Evolutionary conservation across 2,888 invertebrate genomes (phyloP), one percentile per base, ranked within the genome.

Genomic region (Limnephilus lunatus): DNA sequence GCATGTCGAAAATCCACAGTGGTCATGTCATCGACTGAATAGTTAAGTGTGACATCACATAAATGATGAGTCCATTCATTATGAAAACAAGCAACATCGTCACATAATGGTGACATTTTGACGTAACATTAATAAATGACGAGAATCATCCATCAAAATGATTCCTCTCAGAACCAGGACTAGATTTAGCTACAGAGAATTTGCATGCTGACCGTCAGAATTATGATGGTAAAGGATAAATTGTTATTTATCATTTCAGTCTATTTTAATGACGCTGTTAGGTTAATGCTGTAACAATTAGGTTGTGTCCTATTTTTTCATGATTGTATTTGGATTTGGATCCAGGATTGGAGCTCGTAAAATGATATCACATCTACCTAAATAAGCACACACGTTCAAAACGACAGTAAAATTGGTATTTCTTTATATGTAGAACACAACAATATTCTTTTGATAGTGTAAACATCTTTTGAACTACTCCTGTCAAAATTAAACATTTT

Each of bases 61-160:
- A 82, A 82, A 19, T 30, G 30, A 82, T 81, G 32, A 82, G 44
- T 81, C 48, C 19, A n/a, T 81, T 81, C 81, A 35, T 90, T 48
- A 83, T 82, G 82, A 32, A 82, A 32, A 32, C 82, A 15, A 82
- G 14, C 30, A 14, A n/a, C 31, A 82, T 82, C 31, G 30, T 82
- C 82, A 32, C 82, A 19, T 32, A 31, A 82, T 82, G 14, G 82
- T 19, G 19, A 82, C 82, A 31, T 82, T 82, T 32, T 82, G 32
- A 82, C 82, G 82, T 82, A 30, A 82, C 82, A 31, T 31, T 82
- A 82, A 82, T 82, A 82, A 82, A 82, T 31, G 30, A 82, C 32
- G 19, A 31, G 32, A 82, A 31, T 32, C 82, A 82, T 82, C 32
- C 82, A 31, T 82, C 82, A 82, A 32, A 15, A 30, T 68, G 68